These are phyloP conservation scores for Podiceps cristatus DNA, from an alignment of 2,113 vertebrate genomes.

Conservation along the genomic window DNA sequence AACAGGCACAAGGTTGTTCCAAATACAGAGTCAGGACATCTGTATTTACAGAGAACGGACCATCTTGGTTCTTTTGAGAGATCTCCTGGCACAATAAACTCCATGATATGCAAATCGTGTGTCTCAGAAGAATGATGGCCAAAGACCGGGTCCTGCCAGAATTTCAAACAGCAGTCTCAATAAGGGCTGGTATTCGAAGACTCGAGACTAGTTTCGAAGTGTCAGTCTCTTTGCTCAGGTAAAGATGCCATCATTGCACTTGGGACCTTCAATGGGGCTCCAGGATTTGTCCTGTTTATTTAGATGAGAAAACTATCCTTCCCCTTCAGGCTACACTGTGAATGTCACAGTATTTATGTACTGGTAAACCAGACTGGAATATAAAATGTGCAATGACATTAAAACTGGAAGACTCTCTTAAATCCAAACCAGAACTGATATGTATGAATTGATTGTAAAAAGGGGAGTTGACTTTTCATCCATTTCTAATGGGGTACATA, in stretches of 20 bases:
- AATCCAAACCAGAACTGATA: conserved; percentile 28
- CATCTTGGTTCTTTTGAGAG: not conserved
- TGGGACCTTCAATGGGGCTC: not conserved
- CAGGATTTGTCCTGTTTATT: not conserved
- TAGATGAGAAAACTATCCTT: not conserved
- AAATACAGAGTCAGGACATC: not conserved
- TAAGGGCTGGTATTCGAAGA: not conserved
- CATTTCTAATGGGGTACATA: conserved; percentile 42
- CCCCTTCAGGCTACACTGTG: not conserved
- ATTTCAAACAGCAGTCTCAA: not conserved
- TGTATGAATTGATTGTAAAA: not conserved
- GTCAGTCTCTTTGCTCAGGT: not conserved
- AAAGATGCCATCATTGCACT: not conserved
- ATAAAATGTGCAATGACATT: conserved; percentile 20
- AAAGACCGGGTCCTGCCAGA: not conserved
- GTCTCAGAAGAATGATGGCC: not conserved
- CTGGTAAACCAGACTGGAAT: not conserved
- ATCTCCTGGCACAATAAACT: not conserved
- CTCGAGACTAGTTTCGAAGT: not conserved
- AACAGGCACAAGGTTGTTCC: not conserved
- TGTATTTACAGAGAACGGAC: not conserved
- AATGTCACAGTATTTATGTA: not conserved
- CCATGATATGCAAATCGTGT: not conserved
- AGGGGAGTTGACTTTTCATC: conserved; percentile 10
- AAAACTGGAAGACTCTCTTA: conserved; percentile 15